Evolutionary conservation across 2,113 vertebrate genomes (phyloP).

Genomic region (Crypturellus undulatus): DNA sequence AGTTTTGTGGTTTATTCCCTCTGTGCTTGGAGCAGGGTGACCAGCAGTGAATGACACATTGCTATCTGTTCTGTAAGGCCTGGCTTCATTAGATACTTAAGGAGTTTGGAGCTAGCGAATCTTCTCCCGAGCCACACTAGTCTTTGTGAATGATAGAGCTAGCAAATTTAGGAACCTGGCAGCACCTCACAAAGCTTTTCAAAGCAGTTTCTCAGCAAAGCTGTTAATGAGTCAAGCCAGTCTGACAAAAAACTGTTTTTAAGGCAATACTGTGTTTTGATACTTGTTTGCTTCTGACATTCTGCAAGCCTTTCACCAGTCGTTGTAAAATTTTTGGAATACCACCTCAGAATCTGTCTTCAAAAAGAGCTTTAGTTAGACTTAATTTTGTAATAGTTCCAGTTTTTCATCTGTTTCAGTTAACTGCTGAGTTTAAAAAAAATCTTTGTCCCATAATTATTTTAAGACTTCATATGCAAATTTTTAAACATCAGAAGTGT

Average conservation of each 20-base stretch:
- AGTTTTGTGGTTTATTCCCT: not conserved
- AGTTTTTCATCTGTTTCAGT: not conserved
- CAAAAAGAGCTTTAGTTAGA: not conserved
- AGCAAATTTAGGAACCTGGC: not conserved
- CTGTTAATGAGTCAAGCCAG: not conserved
- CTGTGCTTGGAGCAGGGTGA: not conserved
- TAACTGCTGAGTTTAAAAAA: not conserved
- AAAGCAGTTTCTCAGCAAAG: not conserved
- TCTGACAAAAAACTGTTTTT: not conserved
- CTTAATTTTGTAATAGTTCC: not conserved
- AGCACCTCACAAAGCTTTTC: not conserved
- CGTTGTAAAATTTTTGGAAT: constrained; percentile 2
- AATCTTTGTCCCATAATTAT: not conserved
- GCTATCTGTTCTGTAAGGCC: not conserved
- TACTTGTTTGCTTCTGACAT: not conserved
- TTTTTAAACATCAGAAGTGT: not conserved
- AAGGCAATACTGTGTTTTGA: not conserved
- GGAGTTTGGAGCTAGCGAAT: not conserved
- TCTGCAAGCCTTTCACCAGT: not conserved
- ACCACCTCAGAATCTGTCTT: not conserved
- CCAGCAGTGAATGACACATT: not conserved
- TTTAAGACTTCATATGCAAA: not conserved
- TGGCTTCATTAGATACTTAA: not conserved
- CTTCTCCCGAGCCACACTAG: not conserved
- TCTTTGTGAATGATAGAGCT: not conserved